A percentile compares a stretch with the other conserved stretches of the same genome.
These are phyloP conservation scores for Gymnocephalus cernua DNA, from an alignment of 2,113 vertebrate species.

Conservation along the genomic window DNA sequence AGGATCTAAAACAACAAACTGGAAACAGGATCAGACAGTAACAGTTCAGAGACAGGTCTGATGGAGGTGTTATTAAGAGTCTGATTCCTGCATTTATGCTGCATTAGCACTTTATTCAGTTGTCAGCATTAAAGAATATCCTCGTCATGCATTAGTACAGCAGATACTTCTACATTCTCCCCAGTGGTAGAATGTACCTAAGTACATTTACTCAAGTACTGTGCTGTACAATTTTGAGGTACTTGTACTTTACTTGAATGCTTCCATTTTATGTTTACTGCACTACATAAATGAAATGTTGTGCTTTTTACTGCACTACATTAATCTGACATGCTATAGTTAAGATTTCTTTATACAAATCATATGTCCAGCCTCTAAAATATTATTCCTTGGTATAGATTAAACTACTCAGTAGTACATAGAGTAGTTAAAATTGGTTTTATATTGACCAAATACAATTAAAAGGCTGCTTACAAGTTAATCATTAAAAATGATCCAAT, in stretches of 20 bases:
- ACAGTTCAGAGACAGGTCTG: slow-evolving; percentile 60
- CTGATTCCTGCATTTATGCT: slow-evolving; percentile 15
- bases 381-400: neutral
- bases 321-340: neutral
- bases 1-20: slow-evolving; percentile 72
- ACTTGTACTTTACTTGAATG: neutral
- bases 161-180: neutral
- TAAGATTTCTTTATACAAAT: neutral
- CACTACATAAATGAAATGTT: neutral
- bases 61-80: slow-evolving; percentile 28
- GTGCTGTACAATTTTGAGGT: neutral
- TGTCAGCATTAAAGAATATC: neutral
- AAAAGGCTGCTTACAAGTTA: neutral
- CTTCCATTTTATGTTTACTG: neutral
- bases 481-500: neutral
- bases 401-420: neutral
- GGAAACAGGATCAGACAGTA: slow-evolving; percentile 64
- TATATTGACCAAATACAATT: neutral
- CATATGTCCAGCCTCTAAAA: neutral
- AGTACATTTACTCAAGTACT: neutral
- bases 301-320: neutral
- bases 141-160: neutral
- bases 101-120: neutral
- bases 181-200: neutral
- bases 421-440: neutral